Evolutionary conservation across 2,113 vertebrate genomes (phyloP), one percentile per base, ranked within the genome.

Genomic region (Callionymus lyra): DNA sequence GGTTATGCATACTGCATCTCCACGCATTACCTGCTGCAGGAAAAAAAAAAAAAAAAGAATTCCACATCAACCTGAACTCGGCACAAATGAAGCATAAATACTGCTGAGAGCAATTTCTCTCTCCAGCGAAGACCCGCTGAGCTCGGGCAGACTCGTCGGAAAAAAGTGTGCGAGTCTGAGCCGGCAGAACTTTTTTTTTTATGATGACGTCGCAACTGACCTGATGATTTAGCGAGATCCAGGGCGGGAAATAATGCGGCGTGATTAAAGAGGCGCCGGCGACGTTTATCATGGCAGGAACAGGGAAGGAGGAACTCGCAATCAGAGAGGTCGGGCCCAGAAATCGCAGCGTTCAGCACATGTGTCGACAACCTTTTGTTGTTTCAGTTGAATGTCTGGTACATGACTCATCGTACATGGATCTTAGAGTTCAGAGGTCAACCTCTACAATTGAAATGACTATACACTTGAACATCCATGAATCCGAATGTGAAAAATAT

Each of bases 21-120:
- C 37, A 43, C 17, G 17, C 31, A 35, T 21, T 56, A 34, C 21
- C 50, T 47, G 38, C 11, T 36, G 34, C 34, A 47, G 8, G 4
- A 27, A 27, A 5, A 27, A 27, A 27, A 5, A 27, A 27, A 5
- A 27, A 27, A 8, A 27, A 8, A 27, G 21, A 27, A 27, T 27
- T 27, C n/a, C 16, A 36, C 21, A 11, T 27, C 11, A 16, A 38
- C 12, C 41, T 16, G 35, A 53, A 38, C 35, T 40, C 34, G 43
- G 34, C 39, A 44, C 31, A 59, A 49, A 54, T 52, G 39, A 68
- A 35, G 37, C 4, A 0, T 41, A 51, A 57, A 56, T 42, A 54
- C 34, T 53, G 66, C 66, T 39, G 50, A 46, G 19, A 55, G 61
- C 55, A 51, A 49, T 63, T 68, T 61, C 47, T 43, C 32, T 39